Conservation (phyloP, 2,888 invertebrate species). For the Cyclophora albipunctata region DNA sequence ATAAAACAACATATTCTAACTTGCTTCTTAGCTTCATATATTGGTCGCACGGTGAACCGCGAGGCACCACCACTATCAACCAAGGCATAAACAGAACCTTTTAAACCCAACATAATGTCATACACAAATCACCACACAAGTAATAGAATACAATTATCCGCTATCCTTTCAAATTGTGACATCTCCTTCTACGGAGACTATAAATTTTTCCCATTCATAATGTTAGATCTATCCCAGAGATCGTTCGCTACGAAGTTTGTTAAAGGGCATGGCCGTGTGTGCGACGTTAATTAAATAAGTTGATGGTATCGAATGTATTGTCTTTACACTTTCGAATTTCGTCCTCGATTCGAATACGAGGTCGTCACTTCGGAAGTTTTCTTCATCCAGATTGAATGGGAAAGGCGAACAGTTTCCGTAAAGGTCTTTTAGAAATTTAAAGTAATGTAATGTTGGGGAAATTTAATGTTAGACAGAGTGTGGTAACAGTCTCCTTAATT, state of each 20-base stretch:
- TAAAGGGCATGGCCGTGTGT: conserved; percentile 17
- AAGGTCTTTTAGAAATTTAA: neutral
- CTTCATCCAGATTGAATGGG: conserved; percentile 10
- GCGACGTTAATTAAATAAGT: conserved; percentile 39
- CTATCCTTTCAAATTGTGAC: conserved; percentile 1
- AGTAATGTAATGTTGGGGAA: too few species aligned
- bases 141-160: neutral
- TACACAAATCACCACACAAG: too few species aligned
- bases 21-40: too few species aligned
- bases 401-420: too few species aligned
- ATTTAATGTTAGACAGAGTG: too few species aligned
- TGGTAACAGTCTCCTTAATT: too few species aligned
- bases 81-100: too few species aligned
- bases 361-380: conserved; percentile 30
- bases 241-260: conserved; percentile 3
- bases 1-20: too few species aligned
- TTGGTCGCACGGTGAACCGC: too few species aligned
- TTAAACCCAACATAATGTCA: too few species aligned
- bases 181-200: conserved; percentile 13
- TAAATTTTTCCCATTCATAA: conserved; percentile 14
- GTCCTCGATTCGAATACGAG: conserved; percentile 34
- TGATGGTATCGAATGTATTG: conserved; percentile 35
- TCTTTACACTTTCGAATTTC: conserved; percentile 46
- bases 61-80: too few species aligned
- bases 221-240: conserved; percentile 17